phyloP scores from a whole-genome alignment of 2,888 invertebrate species.

The Salticus scenicus region DNA sequence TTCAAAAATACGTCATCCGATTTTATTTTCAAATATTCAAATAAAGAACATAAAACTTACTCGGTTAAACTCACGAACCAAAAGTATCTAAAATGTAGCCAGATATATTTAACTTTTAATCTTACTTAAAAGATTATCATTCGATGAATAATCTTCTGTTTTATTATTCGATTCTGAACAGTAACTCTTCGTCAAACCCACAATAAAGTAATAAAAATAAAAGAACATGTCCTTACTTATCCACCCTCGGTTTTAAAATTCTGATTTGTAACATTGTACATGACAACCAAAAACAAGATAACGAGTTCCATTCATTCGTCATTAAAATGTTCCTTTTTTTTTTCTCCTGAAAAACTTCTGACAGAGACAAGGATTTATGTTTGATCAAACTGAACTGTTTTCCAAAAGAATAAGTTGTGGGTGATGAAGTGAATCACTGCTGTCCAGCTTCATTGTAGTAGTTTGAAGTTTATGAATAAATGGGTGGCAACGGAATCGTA shows the following conservation, averaged over 20 bases:
- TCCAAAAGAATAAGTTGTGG: not conserved
- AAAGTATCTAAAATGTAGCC: no score
- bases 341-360: not conserved
- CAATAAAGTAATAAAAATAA: not conserved
- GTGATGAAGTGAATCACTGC: not conserved
- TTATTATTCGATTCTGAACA: no score
- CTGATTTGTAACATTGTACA: not conserved
- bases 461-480: not conserved
- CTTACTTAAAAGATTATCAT: no score
- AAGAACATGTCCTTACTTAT: not conserved
- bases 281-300: not conserved
- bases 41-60: no score
- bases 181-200: not conserved
- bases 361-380: not conserved
- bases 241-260: not conserved
- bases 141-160: no score
- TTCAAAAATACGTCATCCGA: no score
- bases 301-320: not conserved
- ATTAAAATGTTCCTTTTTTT: slow-evolving; percentile 4
- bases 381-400: not conserved
- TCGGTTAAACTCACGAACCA: no score
- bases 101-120: no score
- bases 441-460: not conserved
- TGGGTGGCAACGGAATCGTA: not conserved
- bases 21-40: no score